These are phyloP conservation scores for Miltochrista miniata DNA, from an alignment of 2,888 invertebrate species.

Conservation along the genomic window DNA sequence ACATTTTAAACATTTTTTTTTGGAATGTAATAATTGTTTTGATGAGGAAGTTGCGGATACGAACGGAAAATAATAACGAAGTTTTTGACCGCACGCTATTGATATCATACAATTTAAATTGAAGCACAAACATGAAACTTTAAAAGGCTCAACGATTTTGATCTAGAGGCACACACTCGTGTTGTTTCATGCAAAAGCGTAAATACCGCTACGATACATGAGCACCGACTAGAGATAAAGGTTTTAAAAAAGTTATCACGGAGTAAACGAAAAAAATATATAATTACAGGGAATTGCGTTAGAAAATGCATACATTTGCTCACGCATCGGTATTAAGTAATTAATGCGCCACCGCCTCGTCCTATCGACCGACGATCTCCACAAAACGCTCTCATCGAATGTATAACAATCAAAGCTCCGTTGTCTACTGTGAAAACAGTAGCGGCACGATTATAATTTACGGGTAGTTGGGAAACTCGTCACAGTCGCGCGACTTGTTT, in stretches of 20 bases:
- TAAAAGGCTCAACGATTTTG: conserved; percentile 41
- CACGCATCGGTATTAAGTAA: conserved; percentile 81
- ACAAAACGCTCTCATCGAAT: conserved; percentile 62
- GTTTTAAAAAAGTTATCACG: conserved; percentile 73
- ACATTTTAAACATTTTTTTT: conserved; percentile 42
- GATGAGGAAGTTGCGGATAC: conserved; percentile 74
- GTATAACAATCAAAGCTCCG: conserved; percentile 63
- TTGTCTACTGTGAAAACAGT: conserved; percentile 63
- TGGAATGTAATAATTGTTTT: conserved; percentile 61
- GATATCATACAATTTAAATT: conserved; percentile 41
- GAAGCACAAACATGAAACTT: conserved; percentile 24
- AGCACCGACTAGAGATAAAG: conserved; percentile 71
- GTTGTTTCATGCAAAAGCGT: conserved; percentile 62
- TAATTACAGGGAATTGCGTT: conserved; percentile 71
- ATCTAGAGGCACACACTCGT: conserved; percentile 40
- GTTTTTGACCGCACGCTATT: conserved; percentile 58
- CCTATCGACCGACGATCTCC: conserved; percentile 74
- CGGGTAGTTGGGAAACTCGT: conserved; percentile 69
- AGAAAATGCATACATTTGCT: conserved; percentile 73
- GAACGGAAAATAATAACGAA: conserved; percentile 57
- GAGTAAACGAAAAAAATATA: conserved; percentile 64
- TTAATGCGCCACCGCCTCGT: conserved; percentile 62
- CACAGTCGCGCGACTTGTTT: conserved; percentile 72
- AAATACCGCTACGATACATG: conserved; percentile 69
- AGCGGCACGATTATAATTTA: conserved; percentile 66